Base-by-base conservation (phyloP, 2,797 vertebrate species). In the Spea hammondii region DNA sequence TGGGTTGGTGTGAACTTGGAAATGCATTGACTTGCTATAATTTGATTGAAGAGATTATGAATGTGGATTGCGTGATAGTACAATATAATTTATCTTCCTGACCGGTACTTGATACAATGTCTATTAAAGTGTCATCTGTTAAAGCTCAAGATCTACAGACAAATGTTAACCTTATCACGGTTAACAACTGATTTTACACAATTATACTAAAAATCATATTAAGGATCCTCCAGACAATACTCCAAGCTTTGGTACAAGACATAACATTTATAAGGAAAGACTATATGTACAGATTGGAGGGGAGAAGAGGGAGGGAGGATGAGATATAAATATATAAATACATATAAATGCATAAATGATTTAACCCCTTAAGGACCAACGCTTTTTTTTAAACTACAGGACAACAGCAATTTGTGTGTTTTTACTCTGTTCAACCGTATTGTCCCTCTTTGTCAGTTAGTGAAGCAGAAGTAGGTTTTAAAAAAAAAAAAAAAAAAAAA, bases 81-180 rank as follows among this genome's bases (percentile, higher is more conserved):
- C 85, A 83, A 84, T 79, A 84, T 86, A 84, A 88, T 89, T 88
- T 89, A 88, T 89, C 86, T 89, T 87, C 83, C 86, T 87, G 87
- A 87, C 86, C 85, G 84, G 84, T 79, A 85, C 85, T 88, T 88
- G 86, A 76, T 86, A 88, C 89, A 84, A 86, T 82, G 84, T 84
- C 85, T 86, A 82, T 86, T 86, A 83, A 86, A 76, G 82, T 83
- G 86, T 85, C 83, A 87, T 85, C 85, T 88, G 86, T 85, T 88
- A 84, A 87, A 88, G 82, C 82, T 78, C 79, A 84, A 87, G 85
- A 87, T 87, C 85, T 82, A 85, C 84, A 80, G 79, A 86, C 85
- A 84, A 86, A 85, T 83, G 84, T 83, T 83, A 86, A 86, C 82
- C 85, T 88, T 82, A 84, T 86, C 85, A 0, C 83, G 77, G 83